Evolutionary conservation across 2,797 vertebrate genomes (phyloP).

Genomic region (Pseudochaenichthys georgianus): DNA sequence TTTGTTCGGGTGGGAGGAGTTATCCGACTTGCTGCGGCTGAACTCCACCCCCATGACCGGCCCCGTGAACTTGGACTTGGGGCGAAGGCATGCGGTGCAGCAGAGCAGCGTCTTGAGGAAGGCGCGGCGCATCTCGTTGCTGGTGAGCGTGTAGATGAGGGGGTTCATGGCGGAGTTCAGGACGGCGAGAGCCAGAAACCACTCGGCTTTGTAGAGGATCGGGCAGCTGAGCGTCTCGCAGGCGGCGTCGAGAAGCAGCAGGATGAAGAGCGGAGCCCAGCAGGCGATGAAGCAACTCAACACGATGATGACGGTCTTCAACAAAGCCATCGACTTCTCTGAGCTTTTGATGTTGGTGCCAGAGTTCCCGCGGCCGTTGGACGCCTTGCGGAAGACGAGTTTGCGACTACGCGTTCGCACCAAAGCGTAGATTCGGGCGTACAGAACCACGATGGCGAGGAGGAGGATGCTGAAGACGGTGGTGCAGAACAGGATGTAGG

Average conservation of each 20-base stretch:
- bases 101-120: conserved; percentile 94
- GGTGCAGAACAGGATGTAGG: conserved; percentile 99
- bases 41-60: conserved; percentile 94
- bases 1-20: conserved; percentile 95
- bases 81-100: conserved; percentile 86
- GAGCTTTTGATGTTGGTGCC: conserved; percentile 91
- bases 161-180: conserved; percentile 98
- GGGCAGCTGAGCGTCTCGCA: conserved; percentile 89
- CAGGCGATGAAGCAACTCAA: conserved; percentile 97
- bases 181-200: conserved; percentile 95
- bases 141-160: conserved; percentile 97
- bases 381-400: conserved; percentile 92
- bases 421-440: conserved; percentile 94
- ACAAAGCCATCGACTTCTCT: conserved; percentile 95
- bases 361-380: conserved; percentile 87
- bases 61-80: conserved; percentile 87
- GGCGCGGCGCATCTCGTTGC: conserved; percentile 97
- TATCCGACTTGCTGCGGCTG: conserved; percentile 96
- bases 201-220: conserved; percentile 94
- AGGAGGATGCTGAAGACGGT: conserved; percentile 94
- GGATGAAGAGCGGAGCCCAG: conserved; percentile 96
- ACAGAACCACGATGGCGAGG: conserved; percentile 93
- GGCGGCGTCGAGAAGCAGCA: conserved; percentile 94
- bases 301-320: conserved; percentile 98
- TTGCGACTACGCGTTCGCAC: conserved; percentile 94